Evolutionary conservation across 2,888 invertebrate genomes (phyloP), one percentile per base, ranked within the genome.

Genomic region (Julus scandinavius): DNA sequence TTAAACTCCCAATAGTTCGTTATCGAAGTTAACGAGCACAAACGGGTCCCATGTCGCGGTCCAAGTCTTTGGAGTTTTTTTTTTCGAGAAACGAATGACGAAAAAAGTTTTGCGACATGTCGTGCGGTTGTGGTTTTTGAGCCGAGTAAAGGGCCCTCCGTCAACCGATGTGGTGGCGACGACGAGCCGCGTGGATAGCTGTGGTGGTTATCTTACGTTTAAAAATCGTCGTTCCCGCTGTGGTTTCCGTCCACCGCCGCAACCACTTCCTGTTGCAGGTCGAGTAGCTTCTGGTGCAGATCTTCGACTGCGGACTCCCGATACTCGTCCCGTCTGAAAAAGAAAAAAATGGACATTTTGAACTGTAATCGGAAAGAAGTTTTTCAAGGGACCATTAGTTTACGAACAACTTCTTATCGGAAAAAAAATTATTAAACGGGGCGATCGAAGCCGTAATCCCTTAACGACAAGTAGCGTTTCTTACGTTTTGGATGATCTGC

Each of bases 401-500:
- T 29, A 80, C 29, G 20, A 9, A 80, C 29, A 80, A 29, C 29
- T 29, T 29, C 29, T 29, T 1, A 29, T 29, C 29, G 29, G 29
- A 29, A 29, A 29, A 29, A 29, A 29, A 29, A 29, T 29, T 29
- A 29, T 29, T 29, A 29, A 29, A 29, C 29, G 29, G 29, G 29
- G 29, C 29, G 29, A 1, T 29, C 29, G 29, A 29, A 29, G 29
- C 29, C 29, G 29, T 1, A 0, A 29, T 29, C 29, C 29, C 29
- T 29, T 29, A 29, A 29, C 29, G 29, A 29, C 29, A 29, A 0
- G 29, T 29, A 29, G 29, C 29, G 29, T 29, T 29, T 38, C 72
- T 87, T 38, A 87, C 87, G 63, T 87, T 29, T 87, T 87, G 38
- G 87, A 87, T 17, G 87, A 87, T 87, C 87, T 41, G 87, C 45